Evolutionary conservation across 2,113 vertebrate genomes (phyloP), one percentile per base, ranked within the genome.

Genomic region (Crotophaga sulcirostris): DNA sequence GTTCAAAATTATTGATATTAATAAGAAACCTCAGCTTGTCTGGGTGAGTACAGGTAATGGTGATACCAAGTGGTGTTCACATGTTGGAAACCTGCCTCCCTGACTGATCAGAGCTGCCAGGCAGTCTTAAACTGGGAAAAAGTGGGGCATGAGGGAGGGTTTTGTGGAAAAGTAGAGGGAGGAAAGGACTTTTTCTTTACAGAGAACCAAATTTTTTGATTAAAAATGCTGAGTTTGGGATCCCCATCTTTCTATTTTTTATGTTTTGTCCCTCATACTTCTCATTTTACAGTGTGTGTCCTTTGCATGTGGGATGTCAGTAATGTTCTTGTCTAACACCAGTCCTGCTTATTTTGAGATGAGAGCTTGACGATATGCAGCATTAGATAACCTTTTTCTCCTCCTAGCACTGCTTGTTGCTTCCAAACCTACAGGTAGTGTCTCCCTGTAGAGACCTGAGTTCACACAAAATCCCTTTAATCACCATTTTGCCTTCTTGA

Each of bases 251-350:
- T 54, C 34, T 1, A 4, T 72, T 69, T 58, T 12, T 2, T 21
- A 1, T 40, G 2, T 49, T 74, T 94, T 4, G 0, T 63, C 40
- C n/a, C 5, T 42, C 11, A 19, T 16, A 7, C 10, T 16, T 56
- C 33, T 68, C 5, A 36, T 81, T 75, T 89, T n/a, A 49, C 14
- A 26, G 68, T 6, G 2, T 21, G 4, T 3, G n/a, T 42, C 47
- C 15, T 75, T 76, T 7, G 0, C 7, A 13, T 9, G 8, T 20
- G 5, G 20, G 38, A 11, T 7, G 0, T 28, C 2, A 15, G 36
- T 73, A 83, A 11, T 73, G 31, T 76, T 60, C 31, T 23, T 60
- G 5, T 42, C 66, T 59, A 68, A 11, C 28, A 23, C 13, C 9
- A 38, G 3, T n/a, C 21, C 62, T 66, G 3, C 31, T 88, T 63